A percentile compares a stretch with the other conserved stretches of the same genome.
These are phyloP conservation scores for Microcebus tavaratra DNA, from an alignment of 2,113 vertebrate species.

Conservation along the genomic window DNA sequence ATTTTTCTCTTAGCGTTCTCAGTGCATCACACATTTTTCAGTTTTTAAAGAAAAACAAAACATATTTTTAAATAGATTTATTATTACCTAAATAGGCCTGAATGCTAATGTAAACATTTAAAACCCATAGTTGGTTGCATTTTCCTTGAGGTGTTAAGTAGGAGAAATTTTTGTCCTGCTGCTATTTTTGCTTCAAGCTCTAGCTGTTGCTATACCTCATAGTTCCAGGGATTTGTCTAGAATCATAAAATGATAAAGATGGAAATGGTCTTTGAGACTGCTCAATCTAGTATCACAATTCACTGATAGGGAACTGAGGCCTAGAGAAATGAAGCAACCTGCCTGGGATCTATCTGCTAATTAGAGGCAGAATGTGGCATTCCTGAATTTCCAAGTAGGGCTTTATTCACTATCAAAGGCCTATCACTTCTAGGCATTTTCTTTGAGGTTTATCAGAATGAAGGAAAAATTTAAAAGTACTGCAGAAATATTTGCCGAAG, in stretches of 20 bases:
- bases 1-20: slow-evolving; percentile 67
- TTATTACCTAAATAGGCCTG: slow-evolving; percentile 71
- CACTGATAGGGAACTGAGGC: neutral
- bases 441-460: neutral
- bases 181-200: slow-evolving; percentile 60
- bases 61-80: slow-evolving; percentile 73
- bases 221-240: slow-evolving; percentile 52
- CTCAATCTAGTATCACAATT: neutral
- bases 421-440: neutral
- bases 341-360: neutral
- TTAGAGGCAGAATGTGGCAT: neutral
- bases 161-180: slow-evolving; percentile 70
- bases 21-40: slow-evolving; percentile 61
- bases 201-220: slow-evolving; percentile 48
- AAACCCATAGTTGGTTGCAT: slow-evolving; percentile 51
- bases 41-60: slow-evolving; percentile 74
- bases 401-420: neutral
- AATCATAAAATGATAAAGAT: slow-evolving; percentile 59
- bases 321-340: slow-evolving; percentile 12
- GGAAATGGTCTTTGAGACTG: slow-evolving; percentile 20
- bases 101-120: slow-evolving; percentile 72
- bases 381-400: slow-evolving; percentile 13
- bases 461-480: neutral
- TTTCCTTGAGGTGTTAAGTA: slow-evolving; percentile 70
- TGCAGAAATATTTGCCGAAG: neutral